A percentile compares a stretch with the other conserved stretches of the same genome.
phyloP scores from a whole-genome alignment of 1,140 invertebrate genomes.

The Nomia melanderi region DNA sequence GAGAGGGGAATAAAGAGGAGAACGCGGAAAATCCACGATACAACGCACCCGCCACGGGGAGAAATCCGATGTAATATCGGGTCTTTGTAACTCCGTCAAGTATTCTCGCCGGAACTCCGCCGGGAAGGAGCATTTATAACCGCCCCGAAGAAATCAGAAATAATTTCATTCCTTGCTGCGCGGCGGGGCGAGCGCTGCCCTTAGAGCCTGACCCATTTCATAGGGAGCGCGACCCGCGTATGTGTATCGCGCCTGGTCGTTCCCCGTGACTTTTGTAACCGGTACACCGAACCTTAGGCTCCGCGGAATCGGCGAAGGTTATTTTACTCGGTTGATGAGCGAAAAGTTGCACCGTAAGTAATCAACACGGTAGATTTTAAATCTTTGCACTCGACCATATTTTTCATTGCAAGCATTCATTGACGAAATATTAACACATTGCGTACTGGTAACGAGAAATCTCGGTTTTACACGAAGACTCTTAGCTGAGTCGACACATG shows the following conservation, averaged over 20 bases:
- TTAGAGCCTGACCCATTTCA: constrained; percentile 16
- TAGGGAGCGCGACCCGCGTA: neutral
- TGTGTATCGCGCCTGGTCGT: neutral
- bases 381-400: no score
- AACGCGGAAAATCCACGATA: neutral
- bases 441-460: no score
- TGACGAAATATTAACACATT: no score
- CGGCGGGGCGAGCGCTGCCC: neutral
- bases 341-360: no score
- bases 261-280: constrained; percentile 35
- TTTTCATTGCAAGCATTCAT: no score
- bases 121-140: neutral
- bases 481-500: no score
- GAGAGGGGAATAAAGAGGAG: no score
- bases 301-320: neutral
- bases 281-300: no score
- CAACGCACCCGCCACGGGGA: neutral
- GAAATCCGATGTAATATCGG: neutral
- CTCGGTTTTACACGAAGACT: no score
- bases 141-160: neutral
- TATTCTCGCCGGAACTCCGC: neutral
- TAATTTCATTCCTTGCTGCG: neutral
- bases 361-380: no score
- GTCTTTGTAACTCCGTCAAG: neutral
- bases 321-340: no score